Evolutionary conservation across 1,140 invertebrate genomes (phyloP).

Genomic region (Diorhabda elongata): DNA sequence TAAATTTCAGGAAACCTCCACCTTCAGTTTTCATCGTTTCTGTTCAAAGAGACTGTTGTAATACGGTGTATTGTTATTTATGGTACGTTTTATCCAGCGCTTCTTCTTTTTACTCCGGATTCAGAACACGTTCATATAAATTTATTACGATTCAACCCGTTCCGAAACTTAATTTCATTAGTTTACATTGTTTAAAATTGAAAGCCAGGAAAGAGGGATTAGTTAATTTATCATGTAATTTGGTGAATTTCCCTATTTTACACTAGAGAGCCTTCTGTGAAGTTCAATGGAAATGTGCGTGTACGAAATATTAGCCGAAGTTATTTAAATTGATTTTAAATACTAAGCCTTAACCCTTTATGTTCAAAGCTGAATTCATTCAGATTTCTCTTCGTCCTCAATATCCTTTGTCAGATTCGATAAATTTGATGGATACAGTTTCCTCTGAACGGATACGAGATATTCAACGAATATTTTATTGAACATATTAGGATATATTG

Average conservation of each 20-base stretch:
- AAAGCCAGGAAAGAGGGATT: constrained; percentile 42
- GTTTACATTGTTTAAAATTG: constrained; percentile 47
- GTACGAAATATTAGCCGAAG: constrained; percentile 36
- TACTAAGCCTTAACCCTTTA: constrained; percentile 20
- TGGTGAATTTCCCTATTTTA: constrained; percentile 40
- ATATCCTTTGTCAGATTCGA: constrained; percentile 4
- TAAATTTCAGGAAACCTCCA: too few species aligned
- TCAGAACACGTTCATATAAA: constrained; percentile 45
- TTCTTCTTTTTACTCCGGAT: constrained; percentile 39
- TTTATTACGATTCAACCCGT: constrained; percentile 48
- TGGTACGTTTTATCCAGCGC: constrained; percentile 26
- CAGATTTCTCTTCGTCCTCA: not conserved
- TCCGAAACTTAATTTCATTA: constrained; percentile 48
- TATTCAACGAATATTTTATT: not conserved
- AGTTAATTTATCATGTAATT: constrained; percentile 49
- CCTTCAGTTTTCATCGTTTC: too few species aligned
- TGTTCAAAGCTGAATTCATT: constrained; percentile 21
- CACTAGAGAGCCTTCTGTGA: constrained; percentile 36
- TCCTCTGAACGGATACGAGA: not conserved
- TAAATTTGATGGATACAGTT: not conserved
- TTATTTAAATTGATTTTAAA: constrained; percentile 35
- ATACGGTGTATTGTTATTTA: constrained; percentile 26
- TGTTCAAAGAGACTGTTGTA: too few species aligned
- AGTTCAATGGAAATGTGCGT: constrained; percentile 37
- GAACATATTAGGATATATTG: too few species aligned